These are phyloP conservation scores for Stenichneumon culpator DNA, from an alignment of 2,888 invertebrate genomes.

Conservation along the genomic window DNA sequence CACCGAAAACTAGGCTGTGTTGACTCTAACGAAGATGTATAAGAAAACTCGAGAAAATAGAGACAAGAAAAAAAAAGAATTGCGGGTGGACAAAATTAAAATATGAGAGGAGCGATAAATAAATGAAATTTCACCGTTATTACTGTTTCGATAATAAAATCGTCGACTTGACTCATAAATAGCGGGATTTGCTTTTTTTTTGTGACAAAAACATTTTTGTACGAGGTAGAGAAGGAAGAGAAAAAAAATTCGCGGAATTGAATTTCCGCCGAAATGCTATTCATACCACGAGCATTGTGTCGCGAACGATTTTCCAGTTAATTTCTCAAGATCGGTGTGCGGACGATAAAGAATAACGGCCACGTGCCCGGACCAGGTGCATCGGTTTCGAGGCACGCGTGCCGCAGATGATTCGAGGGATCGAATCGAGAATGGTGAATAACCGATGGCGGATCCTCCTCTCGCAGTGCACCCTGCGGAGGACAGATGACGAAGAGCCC, in stretches of 20 bases:
- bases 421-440: conserved; percentile 45
- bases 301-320: conserved; percentile 56
- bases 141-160: neutral
- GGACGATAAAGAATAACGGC: conserved; percentile 22
- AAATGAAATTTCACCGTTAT: neutral
- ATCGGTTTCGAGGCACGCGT: conserved; percentile 53
- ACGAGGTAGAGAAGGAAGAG: too few species aligned
- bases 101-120: neutral
- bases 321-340: conserved; percentile 44
- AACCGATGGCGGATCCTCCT: conserved; percentile 45
- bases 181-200: too few species aligned
- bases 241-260: too few species aligned
- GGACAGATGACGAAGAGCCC: conserved; percentile 36
- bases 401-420: conserved; percentile 48
- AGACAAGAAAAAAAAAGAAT: neutral
- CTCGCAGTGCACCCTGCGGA: conserved; percentile 7
- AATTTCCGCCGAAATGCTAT: too few species aligned
- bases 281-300: neutral
- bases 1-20: neutral
- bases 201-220: too few species aligned
- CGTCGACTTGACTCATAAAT: too few species aligned
- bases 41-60: neutral
- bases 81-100: neutral
- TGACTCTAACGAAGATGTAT: neutral
- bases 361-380: conserved; percentile 64